Percentiles rank a stretch among this genome's conserved stretches.
Evolutionary conservation across 2,113 vertebrate genomes (phyloP).

Genomic region (Lontra canadensis): DNA sequence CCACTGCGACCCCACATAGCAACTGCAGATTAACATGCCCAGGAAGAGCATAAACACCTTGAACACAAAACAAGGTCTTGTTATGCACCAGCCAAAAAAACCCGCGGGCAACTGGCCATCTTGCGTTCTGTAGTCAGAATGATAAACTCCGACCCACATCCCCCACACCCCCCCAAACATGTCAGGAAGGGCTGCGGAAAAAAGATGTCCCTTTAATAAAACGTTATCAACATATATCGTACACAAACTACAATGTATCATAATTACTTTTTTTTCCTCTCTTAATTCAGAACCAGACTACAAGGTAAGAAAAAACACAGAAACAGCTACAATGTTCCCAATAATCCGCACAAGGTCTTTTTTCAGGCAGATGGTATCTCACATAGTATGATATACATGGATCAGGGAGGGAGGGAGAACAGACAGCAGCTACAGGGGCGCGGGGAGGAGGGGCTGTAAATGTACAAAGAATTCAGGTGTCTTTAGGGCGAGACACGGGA

Average conservation of each 20-base stretch:
- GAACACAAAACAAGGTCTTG: neutral
- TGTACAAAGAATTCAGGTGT: slow-evolving; percentile 91
- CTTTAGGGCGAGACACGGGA: slow-evolving; percentile 71
- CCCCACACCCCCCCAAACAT: slow-evolving; percentile 72
- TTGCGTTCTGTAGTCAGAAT: slow-evolving; percentile 84
- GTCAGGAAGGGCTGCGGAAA: slow-evolving; percentile 88
- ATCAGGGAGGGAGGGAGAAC: slow-evolving; percentile 90
- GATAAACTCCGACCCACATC: slow-evolving; percentile 79
- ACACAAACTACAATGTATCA: slow-evolving; percentile 92
- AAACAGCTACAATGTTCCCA: slow-evolving; percentile 92
- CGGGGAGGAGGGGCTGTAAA: slow-evolving; percentile 76
- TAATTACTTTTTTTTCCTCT: slow-evolving; percentile 88
- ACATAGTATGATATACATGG: slow-evolving; percentile 93
- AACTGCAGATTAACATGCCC: neutral
- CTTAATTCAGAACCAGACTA: slow-evolving; percentile 89
- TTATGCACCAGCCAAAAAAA: neutral
- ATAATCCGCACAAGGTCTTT: slow-evolving; percentile 92
- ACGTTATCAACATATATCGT: slow-evolving; percentile 91
- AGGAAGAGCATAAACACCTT: neutral
- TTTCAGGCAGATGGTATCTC: slow-evolving; percentile 92
- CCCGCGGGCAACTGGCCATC: neutral
- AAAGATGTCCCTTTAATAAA: slow-evolving; percentile 92
- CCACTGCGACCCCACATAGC: neutral
- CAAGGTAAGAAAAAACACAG: slow-evolving; percentile 92
- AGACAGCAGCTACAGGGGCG: slow-evolving; percentile 92